phyloP scores from a whole-genome alignment of 2,113 vertebrate genomes.

The Lepidothrix coronata region DNA sequence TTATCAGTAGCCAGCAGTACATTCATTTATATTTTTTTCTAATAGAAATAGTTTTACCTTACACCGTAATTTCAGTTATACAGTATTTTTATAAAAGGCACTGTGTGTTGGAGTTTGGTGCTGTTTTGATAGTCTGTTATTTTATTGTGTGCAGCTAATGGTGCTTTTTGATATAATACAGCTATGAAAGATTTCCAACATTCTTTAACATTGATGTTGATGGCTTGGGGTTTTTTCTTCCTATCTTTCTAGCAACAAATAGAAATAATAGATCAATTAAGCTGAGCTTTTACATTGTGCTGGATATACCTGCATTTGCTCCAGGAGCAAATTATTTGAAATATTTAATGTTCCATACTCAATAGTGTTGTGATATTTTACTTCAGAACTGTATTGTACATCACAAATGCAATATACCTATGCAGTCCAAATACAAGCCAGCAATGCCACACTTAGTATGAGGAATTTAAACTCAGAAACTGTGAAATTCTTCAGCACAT shows the following conservation, averaged over 20 bases:
- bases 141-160: not conserved
- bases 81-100: not conserved
- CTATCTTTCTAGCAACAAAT: not conserved
- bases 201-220: not conserved
- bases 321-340: not conserved
- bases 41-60: not conserved
- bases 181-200: not conserved
- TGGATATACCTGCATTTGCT: not conserved
- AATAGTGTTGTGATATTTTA: not conserved
- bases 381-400: not conserved
- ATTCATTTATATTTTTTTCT: not conserved
- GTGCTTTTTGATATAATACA: not conserved
- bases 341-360: not conserved
- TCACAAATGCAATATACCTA: not conserved
- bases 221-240: not conserved
- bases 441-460: not conserved
- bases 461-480: not conserved
- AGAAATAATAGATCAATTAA: not conserved
- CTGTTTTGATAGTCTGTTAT: not conserved
- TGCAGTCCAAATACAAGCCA: not conserved
- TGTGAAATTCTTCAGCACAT: not conserved
- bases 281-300: not conserved
- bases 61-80: not conserved
- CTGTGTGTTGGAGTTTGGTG: not conserved
- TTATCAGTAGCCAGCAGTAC: not conserved